phyloP scores from a whole-genome alignment of 2,113 vertebrate genomes.

The Shinisaurus crocodilurus region DNA sequence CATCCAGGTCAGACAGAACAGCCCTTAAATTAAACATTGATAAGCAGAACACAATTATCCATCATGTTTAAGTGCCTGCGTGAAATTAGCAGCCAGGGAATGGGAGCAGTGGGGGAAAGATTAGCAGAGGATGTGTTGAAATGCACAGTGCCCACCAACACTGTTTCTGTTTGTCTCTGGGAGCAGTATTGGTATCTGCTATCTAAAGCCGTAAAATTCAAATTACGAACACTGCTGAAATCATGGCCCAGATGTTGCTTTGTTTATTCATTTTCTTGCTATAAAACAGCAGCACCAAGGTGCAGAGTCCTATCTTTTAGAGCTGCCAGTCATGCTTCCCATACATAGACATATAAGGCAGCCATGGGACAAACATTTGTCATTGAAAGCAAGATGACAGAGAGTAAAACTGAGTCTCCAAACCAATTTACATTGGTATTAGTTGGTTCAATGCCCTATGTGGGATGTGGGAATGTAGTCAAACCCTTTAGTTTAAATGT shows the following conservation, averaged over 20 bases:
- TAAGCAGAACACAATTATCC: slow-evolving; percentile 75
- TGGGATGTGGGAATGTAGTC: not conserved
- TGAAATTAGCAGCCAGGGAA: slow-evolving; percentile 76
- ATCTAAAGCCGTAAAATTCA: slow-evolving; percentile 68
- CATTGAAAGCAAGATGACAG: not conserved
- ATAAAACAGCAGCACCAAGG: slow-evolving; percentile 8
- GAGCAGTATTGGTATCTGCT: slow-evolving; percentile 37
- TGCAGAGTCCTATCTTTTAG: slow-evolving; percentile 10
- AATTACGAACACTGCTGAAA: slow-evolving; percentile 55
- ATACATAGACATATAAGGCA: not conserved
- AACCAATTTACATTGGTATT: not conserved
- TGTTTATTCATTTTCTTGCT: slow-evolving; percentile 29
- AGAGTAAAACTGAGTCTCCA: not conserved
- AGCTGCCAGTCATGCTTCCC: not conserved
- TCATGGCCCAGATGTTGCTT: slow-evolving; percentile 35
- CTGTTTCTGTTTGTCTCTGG: slow-evolving; percentile 52
- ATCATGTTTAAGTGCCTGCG: slow-evolving; percentile 72
- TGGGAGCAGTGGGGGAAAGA: slow-evolving; percentile 63
- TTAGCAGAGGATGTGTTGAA: slow-evolving; percentile 63
- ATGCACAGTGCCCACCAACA: slow-evolving; percentile 53
- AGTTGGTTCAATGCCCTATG: not conserved
- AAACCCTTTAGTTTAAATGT: not conserved
- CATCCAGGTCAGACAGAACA: slow-evolving; percentile 79
- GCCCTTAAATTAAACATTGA: slow-evolving; percentile 76
- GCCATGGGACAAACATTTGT: not conserved